Evolutionary conservation across 1,140 invertebrate species (phyloP).

Genomic region (Cataglyphis hispanica): DNA sequence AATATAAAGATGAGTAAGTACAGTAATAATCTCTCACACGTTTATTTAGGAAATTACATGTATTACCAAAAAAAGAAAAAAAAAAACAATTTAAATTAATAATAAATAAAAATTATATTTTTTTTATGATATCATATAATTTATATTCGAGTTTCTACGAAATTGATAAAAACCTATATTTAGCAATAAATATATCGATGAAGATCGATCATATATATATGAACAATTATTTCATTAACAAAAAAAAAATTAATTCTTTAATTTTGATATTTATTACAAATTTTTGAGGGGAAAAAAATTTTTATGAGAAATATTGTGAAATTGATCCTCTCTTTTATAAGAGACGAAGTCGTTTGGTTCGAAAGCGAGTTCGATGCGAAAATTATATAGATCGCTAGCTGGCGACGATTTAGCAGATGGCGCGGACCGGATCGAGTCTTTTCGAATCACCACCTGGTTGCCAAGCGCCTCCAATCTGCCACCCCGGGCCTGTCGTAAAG

Average conservation of each 20-base stretch:
- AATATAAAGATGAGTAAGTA: neutral
- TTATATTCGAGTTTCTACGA: neutral
- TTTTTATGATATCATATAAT: neutral
- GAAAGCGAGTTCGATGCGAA: conserved; percentile 23
- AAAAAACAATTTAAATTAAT: too few relatives aligned
- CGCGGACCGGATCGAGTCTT: conserved; percentile 41
- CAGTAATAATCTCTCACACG: neutral
- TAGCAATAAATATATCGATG: neutral
- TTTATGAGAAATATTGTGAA: neutral
- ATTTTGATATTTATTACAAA: neutral
- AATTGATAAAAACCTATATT: neutral
- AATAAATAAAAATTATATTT: neutral
- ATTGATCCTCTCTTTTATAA: neutral
- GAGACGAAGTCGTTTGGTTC: neutral
- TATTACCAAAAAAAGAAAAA: neutral
- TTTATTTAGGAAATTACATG: conserved; percentile 4
- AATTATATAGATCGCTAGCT: conserved; percentile 45
- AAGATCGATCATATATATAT: too few relatives aligned
- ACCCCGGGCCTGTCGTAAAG: conserved; percentile 66
- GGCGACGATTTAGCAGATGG: conserved; percentile 70
- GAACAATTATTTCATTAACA: too few relatives aligned
- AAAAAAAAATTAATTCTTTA: neutral
- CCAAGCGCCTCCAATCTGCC: conserved; percentile 74
- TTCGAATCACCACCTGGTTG: conserved; percentile 68
- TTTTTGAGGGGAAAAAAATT: neutral